Evolutionary conservation across 2,797 vertebrate species (phyloP).

Genomic region (Sus cebifrons): DNA sequence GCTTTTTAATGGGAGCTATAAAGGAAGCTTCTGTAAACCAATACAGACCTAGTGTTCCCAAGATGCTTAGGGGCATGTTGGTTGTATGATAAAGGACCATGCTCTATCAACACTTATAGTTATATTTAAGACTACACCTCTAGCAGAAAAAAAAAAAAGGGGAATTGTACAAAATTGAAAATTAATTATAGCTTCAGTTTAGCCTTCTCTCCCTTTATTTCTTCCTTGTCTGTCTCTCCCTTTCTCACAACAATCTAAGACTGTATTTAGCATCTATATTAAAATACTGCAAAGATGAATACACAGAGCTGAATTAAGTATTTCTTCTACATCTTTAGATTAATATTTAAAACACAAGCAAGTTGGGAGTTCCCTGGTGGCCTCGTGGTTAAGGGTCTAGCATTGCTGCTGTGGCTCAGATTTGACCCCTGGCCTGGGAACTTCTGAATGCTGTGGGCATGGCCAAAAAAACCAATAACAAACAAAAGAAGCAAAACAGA

Average conservation of each 20-base stretch:
- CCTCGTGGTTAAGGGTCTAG: too few relatives aligned
- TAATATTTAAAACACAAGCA: constrained; percentile 15
- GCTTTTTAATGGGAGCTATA: background rate
- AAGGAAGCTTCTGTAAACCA: background rate
- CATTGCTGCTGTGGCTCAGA: too few relatives aligned
- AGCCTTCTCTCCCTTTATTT: background rate
- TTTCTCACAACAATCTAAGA: background rate
- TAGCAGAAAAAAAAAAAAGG: background rate
- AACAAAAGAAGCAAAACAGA: too few relatives aligned
- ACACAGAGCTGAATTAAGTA: background rate
- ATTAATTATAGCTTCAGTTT: background rate
- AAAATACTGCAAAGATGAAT: constrained; percentile 11
- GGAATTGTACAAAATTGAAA: background rate
- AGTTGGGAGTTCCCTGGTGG: too few relatives aligned
- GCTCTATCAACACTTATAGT: background rate
- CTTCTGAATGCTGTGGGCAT: too few relatives aligned
- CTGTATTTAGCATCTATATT: background rate
- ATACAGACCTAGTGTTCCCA: background rate
- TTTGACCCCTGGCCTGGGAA: too few relatives aligned
- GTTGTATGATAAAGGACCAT: background rate
- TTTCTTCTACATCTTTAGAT: background rate
- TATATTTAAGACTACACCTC: background rate
- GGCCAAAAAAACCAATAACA: too few relatives aligned
- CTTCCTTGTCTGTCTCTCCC: background rate
- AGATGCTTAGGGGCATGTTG: background rate